phyloP scores from a whole-genome alignment of 2,888 invertebrate genomes.

The Tridacna gigas region DNA sequence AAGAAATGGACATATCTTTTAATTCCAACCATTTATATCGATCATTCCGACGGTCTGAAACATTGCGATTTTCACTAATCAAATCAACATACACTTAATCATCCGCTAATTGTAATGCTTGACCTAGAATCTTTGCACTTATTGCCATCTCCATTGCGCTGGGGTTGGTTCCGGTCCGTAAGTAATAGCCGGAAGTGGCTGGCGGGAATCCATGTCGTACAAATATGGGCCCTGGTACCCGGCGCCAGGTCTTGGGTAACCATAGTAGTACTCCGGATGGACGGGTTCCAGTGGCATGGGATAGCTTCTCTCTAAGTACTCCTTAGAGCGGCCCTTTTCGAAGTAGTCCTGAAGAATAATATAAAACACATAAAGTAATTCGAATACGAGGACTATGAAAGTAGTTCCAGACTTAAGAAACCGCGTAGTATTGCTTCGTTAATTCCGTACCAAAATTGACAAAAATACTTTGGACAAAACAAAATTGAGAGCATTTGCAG shows the following conservation, averaged over 20 bases:
- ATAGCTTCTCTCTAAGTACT: constrained; percentile 63
- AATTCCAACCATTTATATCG: no score
- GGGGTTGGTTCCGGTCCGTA: constrained; percentile 59
- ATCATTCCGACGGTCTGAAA: no score
- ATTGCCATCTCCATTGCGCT: constrained; percentile 37
- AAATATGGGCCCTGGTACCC: constrained; percentile 63
- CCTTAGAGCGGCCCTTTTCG: constrained; percentile 49
- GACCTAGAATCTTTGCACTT: background rate
- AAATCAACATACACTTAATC: no score
- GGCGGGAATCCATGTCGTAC: constrained; percentile 65
- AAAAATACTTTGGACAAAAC: no score
- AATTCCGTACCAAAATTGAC: no score
- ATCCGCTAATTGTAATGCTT: no score
- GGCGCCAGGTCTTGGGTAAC: constrained; percentile 30
- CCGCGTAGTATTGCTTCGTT: no score
- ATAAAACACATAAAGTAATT: no score
- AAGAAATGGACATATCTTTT: background rate
- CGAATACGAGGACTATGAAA: no score
- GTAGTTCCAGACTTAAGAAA: no score
- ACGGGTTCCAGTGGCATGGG: constrained; percentile 61
- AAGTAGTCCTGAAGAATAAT: constrained; percentile 28
- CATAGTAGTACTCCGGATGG: constrained; percentile 60
- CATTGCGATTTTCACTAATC: no score
- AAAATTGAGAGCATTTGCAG: no score
- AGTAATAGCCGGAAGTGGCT: constrained; percentile 61